phyloP scores from a whole-genome alignment of 2,113 vertebrate species.

The Chamaetylas fuelleborni region DNA sequence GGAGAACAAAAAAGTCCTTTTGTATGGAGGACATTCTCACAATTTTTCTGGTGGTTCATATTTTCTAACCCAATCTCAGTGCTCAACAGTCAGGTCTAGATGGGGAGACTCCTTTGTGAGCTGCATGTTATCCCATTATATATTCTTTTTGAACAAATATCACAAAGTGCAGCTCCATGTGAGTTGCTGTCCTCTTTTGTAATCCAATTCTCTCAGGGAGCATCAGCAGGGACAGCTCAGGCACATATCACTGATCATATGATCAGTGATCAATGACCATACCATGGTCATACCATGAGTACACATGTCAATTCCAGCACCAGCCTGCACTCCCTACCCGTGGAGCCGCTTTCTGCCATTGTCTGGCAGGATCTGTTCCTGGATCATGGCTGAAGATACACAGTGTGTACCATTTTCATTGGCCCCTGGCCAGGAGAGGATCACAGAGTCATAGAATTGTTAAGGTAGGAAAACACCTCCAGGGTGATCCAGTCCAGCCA shows the following conservation, averaged over 20 bases:
- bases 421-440: neutral
- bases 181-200: neutral
- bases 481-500: neutral
- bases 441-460: neutral
- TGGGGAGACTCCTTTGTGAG: neutral
- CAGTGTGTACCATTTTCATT: neutral
- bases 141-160: neutral
- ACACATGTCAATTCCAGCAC: neutral
- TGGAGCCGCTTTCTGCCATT: neutral
- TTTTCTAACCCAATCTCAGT: neutral
- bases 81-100: neutral
- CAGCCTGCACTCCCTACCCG: accelerated
- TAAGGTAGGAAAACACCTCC: neutral
- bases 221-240: neutral
- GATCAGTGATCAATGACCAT: neutral
- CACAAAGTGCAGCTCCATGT: neutral
- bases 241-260: neutral
- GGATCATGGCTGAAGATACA: neutral
- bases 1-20: neutral
- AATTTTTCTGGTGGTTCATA: neutral
- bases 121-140: neutral
- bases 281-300: neutral
- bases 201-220: neutral
- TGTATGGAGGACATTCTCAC: neutral
- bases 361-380: neutral